These are phyloP conservation scores for Tyto alba DNA, from an alignment of 2,113 vertebrate species.

Conservation along the genomic window DNA sequence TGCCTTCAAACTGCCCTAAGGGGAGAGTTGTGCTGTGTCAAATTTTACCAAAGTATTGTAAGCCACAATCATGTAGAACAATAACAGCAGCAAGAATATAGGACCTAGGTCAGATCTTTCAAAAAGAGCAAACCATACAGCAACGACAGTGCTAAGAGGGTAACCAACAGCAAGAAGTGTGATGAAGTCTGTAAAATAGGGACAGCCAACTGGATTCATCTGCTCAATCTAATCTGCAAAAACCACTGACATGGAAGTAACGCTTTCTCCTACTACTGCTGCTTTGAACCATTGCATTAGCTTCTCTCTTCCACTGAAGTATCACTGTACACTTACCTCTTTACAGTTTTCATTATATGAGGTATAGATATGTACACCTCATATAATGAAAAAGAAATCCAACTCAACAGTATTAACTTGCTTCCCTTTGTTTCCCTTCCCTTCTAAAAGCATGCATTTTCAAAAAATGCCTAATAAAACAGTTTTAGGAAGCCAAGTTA, in stretches of 20 bases:
- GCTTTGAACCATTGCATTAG: not conserved
- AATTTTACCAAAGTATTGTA: not conserved
- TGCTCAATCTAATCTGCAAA: not conserved
- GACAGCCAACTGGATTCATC: not conserved
- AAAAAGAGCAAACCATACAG: not conserved
- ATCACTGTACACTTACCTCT: not conserved
- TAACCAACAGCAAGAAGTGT: not conserved
- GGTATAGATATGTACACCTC: not conserved
- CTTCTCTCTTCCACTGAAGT: not conserved
- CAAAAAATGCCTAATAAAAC: not conserved
- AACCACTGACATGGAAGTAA: not conserved
- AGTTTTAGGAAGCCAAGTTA: not conserved
- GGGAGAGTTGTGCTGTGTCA: not conserved
- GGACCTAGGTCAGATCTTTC: not conserved
- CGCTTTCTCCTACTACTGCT: not conserved
- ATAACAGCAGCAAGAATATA: not conserved
- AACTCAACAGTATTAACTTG: not conserved
- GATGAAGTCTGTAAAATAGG: not conserved
- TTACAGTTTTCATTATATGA: not conserved
- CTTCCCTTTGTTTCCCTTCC: not conserved
- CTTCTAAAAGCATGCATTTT: not conserved
- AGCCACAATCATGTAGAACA: fast-evolving
- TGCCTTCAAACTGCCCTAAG: not conserved
- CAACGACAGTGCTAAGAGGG: not conserved
- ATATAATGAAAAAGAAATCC: not conserved